Conservation (phyloP, 1,140 invertebrate species). For the Rhyzopertha dominica region DNA sequence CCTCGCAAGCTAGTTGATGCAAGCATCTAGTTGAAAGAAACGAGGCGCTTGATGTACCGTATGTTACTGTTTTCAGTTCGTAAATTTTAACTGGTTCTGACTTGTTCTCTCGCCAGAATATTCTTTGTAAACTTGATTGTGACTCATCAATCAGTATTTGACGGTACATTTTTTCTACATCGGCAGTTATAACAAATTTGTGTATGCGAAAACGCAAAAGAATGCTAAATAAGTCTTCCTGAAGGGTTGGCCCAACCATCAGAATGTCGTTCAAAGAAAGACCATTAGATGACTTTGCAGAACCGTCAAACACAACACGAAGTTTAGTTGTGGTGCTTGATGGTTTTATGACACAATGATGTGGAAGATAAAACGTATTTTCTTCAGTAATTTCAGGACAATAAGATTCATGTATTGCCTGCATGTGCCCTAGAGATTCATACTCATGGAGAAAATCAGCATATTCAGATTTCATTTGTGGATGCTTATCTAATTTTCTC, state of each 20-base stretch:
- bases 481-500: too few relatives aligned
- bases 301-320: constrained; percentile 42
- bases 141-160: constrained; percentile 35
- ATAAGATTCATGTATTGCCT: too few relatives aligned
- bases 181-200: constrained; percentile 35
- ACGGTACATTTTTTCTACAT: constrained; percentile 45
- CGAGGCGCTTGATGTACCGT: constrained; percentile 25
- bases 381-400: constrained; percentile 18
- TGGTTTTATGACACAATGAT: constrained; percentile 41
- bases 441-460: constrained; percentile 39
- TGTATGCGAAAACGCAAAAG: constrained; percentile 34
- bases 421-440: constrained; percentile 32
- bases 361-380: constrained; percentile 39
- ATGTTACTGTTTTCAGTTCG: constrained; percentile 23
- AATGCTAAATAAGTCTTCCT: constrained; percentile 34
- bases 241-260: constrained; percentile 31
- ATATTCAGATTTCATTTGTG: too few relatives aligned
- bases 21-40: constrained; percentile 34
- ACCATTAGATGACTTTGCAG: constrained; percentile 21
- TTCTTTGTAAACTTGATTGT: constrained; percentile 37
- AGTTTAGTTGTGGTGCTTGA: constrained; percentile 25
- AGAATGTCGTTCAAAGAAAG: constrained; percentile 34
- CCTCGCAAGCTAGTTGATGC: constrained; percentile 20
- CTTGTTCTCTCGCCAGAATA: constrained; percentile 37
- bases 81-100: constrained; percentile 21